Percentiles rank a stretch among this genome's conserved stretches.
These are phyloP conservation scores for Capitulum mitella DNA, from an alignment of 2,888 invertebrate species.

Conservation along the genomic window DNA sequence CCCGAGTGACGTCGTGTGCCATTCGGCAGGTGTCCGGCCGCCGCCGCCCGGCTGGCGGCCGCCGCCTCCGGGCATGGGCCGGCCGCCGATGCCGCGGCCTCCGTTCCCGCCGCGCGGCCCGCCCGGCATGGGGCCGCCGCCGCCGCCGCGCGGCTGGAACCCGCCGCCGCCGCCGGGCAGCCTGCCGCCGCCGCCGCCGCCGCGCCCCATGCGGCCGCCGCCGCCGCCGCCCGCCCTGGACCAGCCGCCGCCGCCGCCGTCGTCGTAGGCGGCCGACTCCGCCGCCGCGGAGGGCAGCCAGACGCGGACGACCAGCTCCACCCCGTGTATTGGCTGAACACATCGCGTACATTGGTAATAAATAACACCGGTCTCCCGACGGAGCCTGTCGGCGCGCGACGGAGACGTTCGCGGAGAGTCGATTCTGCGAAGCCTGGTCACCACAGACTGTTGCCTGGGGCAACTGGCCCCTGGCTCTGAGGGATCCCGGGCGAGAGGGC, in stretches of 20 bases:
- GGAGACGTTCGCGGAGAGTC: no score
- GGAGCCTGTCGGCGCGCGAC: no score
- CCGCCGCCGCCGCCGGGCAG: conserved; percentile 40
- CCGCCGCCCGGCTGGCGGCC: conserved; percentile 62
- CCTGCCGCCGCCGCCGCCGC: conserved; percentile 40
- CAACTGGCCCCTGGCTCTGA: no score
- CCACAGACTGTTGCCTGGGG: no score
- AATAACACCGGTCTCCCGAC: no score
- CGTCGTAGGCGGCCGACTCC: not conserved
- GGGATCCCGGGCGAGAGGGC: no score
- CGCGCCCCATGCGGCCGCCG: conserved; percentile 36
- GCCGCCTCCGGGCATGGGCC: conserved; percentile 52
- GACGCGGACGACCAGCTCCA: no score
- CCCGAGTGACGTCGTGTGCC: not conserved
- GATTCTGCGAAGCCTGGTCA: no score
- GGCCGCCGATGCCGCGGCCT: conserved; percentile 51
- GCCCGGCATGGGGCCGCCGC: conserved; percentile 46
- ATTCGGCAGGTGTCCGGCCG: conserved; percentile 41
- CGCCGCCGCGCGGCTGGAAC: conserved; percentile 62
- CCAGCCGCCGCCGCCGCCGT: conserved; percentile 24
- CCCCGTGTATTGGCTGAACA: no score
- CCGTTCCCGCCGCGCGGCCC: conserved; percentile 40
- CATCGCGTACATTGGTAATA: no score
- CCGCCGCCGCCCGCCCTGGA: conserved; percentile 36
- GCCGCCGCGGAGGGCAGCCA: not conserved